Conservation (phyloP, 1,140 invertebrate genomes). For the Fopius arisanus region DNA sequence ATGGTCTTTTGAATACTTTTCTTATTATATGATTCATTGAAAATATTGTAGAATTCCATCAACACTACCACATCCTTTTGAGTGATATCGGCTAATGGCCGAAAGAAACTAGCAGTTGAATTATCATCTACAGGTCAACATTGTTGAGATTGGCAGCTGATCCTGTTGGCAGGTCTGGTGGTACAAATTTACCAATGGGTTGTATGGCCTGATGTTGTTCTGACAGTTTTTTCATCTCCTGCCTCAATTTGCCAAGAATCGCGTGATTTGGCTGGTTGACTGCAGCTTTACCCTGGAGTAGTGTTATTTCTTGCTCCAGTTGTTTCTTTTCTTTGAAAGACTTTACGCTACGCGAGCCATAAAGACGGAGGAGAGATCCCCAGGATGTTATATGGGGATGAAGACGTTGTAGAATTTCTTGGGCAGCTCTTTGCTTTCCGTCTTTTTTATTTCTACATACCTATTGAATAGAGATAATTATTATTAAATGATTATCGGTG, state of each 20-base stretch:
- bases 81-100: not conserved
- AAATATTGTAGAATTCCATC: not conserved
- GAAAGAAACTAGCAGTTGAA: not conserved
- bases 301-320: constrained; percentile 92
- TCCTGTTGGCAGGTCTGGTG: constrained; percentile 72
- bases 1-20: not conserved
- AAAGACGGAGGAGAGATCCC: constrained; percentile 91
- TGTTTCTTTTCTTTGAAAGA: constrained; percentile 94
- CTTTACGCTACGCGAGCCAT: constrained; percentile 92
- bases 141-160: constrained; percentile 79
- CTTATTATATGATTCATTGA: not conserved
- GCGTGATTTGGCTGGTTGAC: constrained; percentile 93
- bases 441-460: constrained; percentile 95
- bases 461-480: constrained; percentile 32
- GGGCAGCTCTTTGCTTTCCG: constrained; percentile 96
- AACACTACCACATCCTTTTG: not conserved
- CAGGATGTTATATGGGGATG: constrained; percentile 95
- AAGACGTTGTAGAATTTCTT: constrained; percentile 89
- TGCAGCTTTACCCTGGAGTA: constrained; percentile 88
- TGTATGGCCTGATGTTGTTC: constrained; percentile 73
- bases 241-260: constrained; percentile 87
- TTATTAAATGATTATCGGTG: too few species aligned
- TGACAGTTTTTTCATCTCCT: constrained; percentile 86
- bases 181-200: constrained; percentile 78
- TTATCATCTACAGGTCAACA: constrained; percentile 68